Percentiles rank a stretch among this genome's conserved stretches.
Conservation (phyloP, 2,797 vertebrate species). For the Crenuchus spilurus region DNA sequence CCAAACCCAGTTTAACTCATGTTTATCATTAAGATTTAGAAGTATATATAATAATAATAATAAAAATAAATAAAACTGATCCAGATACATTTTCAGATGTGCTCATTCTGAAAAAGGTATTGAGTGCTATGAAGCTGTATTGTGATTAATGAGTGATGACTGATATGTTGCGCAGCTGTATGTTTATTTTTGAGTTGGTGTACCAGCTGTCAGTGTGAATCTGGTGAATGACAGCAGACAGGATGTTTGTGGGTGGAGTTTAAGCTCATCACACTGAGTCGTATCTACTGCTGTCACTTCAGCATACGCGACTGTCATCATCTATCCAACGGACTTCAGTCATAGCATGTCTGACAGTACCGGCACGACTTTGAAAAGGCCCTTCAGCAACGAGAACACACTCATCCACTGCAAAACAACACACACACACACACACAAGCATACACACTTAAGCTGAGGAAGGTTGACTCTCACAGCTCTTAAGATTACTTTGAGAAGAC, state of each 20-base stretch:
- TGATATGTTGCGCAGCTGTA: background rate
- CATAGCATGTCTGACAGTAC: background rate
- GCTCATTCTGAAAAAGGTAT: no score
- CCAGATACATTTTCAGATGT: no score
- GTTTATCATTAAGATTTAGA: no score
- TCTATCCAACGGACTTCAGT: background rate
- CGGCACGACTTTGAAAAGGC: slow-evolving; percentile 26
- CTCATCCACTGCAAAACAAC: no score
- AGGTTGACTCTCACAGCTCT: background rate
- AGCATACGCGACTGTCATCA: background rate
- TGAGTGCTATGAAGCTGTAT: no score
- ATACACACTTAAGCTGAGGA: background rate
- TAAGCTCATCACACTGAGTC: background rate
- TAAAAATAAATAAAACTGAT: no score
- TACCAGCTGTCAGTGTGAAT: background rate
- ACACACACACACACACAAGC: background rate
- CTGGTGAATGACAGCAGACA: background rate
- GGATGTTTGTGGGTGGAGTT: background rate
- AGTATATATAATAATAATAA: no score
- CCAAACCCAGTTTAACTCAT: no score
- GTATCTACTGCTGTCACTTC: background rate
- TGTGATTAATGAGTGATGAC: no score
- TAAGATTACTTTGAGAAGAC: slow-evolving; percentile 61
- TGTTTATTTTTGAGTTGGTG: background rate
- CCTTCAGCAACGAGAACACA: slow-evolving; percentile 1